Conservation (phyloP, 1,140 invertebrate genomes). For the Stenopsyche tienmushanensis region DNA sequence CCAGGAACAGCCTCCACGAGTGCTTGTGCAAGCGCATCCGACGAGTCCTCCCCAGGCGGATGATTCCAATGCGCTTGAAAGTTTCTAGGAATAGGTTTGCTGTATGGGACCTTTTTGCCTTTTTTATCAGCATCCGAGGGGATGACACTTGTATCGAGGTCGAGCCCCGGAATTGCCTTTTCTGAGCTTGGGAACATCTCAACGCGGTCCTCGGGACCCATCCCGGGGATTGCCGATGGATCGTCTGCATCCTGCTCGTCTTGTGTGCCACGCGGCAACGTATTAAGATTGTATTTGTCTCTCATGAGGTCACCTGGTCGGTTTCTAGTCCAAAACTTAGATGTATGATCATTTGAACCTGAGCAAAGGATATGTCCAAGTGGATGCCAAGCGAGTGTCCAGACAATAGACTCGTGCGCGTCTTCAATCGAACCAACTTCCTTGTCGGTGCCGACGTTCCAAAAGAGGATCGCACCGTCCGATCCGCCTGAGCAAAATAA, state of each 20-base stretch:
- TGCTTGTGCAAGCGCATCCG: slow-evolving; percentile 64
- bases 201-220: slow-evolving; percentile 91
- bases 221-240: slow-evolving; percentile 82
- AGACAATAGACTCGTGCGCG: slow-evolving; percentile 98
- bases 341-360: slow-evolving; percentile 97
- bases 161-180: slow-evolving; percentile 81
- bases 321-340: slow-evolving; percentile 99
- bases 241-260: slow-evolving; percentile 67
- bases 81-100: slow-evolving; percentile 92
- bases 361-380: slow-evolving; percentile 97
- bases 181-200: slow-evolving; percentile 63
- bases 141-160: slow-evolving; percentile 70
- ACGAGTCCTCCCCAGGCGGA: slow-evolving; percentile 60
- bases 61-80: slow-evolving; percentile 97
- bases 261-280: slow-evolving; percentile 71
- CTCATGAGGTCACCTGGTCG: slow-evolving; percentile 96
- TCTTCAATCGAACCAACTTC: slow-evolving; percentile 97
- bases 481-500: slow-evolving; percentile 96
- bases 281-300: slow-evolving; percentile 97
- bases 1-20: slow-evolving; percentile 71
- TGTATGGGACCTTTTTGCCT: slow-evolving; percentile 86
- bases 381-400: slow-evolving; percentile 99
- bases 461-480: slow-evolving; percentile 97
- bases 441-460: slow-evolving; percentile 97
- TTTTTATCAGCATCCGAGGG: slow-evolving; percentile 66